phyloP scores from a whole-genome alignment of 2,113 vertebrate species.

The Dicerorhinus sumatrensis region DNA sequence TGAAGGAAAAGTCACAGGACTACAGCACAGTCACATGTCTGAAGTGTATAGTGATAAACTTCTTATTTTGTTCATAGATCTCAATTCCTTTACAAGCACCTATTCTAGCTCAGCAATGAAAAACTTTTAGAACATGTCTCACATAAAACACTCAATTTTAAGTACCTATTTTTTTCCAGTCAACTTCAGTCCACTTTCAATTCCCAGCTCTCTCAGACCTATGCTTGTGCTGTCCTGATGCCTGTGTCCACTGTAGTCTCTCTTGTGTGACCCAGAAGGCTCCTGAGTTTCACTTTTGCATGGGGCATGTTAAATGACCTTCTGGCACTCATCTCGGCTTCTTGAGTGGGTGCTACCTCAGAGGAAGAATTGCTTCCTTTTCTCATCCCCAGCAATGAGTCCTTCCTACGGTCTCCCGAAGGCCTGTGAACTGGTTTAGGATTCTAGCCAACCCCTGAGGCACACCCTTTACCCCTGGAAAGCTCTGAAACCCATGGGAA shows the following conservation, averaged over 20 bases:
- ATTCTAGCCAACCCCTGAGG: background rate
- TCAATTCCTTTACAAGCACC: background rate
- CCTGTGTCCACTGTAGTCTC: background rate
- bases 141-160: background rate
- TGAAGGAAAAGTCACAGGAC: background rate
- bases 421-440: background rate
- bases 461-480: background rate
- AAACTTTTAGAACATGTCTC: background rate
- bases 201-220: background rate
- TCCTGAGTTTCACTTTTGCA: background rate
- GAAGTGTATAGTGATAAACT: background rate
- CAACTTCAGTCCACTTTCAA: rapidly evolving
- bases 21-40: rapidly evolving
- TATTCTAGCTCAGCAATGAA: background rate
- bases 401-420: background rate
- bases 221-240: background rate
- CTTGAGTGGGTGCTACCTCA: too few species aligned
- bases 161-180: background rate
- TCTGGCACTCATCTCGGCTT: background rate
- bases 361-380: background rate
- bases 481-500: background rate
- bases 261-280: background rate
- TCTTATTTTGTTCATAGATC: background rate
- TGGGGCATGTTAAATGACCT: background rate
- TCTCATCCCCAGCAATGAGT: background rate